Conservation (phyloP, 2,888 invertebrate species). For the Troilus luridus region DNA sequence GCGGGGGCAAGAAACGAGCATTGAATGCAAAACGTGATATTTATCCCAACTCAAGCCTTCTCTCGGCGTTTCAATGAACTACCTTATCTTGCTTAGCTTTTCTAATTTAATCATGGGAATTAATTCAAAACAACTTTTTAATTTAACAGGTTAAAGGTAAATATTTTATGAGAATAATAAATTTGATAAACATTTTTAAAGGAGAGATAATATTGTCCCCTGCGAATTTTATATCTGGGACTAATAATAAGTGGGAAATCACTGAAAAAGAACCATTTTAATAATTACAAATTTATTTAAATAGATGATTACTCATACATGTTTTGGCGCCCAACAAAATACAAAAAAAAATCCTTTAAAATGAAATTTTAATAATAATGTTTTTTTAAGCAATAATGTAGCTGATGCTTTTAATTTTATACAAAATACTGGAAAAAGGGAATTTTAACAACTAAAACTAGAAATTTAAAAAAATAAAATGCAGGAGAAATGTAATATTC, state of each 20-base stretch:
- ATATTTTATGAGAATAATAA: neutral
- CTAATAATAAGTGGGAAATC: neutral
- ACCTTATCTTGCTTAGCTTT: neutral
- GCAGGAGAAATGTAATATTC: too few relatives aligned
- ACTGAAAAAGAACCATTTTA: too few relatives aligned
- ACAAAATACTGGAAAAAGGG: too few relatives aligned
- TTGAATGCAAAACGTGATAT: conserved; percentile 2
- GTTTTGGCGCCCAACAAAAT: too few relatives aligned
- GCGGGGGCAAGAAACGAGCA: neutral
- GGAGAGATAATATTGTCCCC: neutral
- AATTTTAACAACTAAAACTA: too few relatives aligned
- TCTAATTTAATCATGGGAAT: neutral
- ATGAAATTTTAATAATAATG: too few relatives aligned
- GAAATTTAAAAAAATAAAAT: too few relatives aligned
- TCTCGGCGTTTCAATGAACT: neutral
- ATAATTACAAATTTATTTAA: too few relatives aligned
- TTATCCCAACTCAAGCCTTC: neutral
- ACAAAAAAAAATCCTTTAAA: too few relatives aligned
- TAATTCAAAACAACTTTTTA: neutral
- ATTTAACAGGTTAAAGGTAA: neutral
- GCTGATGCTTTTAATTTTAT: too few relatives aligned
- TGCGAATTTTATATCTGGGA: neutral
- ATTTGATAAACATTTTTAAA: neutral
- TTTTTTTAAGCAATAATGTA: too few relatives aligned
- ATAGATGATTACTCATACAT: too few relatives aligned